These are phyloP conservation scores for Hartigia nigra DNA, from an alignment of 2,888 invertebrate species.

Conservation along the genomic window DNA sequence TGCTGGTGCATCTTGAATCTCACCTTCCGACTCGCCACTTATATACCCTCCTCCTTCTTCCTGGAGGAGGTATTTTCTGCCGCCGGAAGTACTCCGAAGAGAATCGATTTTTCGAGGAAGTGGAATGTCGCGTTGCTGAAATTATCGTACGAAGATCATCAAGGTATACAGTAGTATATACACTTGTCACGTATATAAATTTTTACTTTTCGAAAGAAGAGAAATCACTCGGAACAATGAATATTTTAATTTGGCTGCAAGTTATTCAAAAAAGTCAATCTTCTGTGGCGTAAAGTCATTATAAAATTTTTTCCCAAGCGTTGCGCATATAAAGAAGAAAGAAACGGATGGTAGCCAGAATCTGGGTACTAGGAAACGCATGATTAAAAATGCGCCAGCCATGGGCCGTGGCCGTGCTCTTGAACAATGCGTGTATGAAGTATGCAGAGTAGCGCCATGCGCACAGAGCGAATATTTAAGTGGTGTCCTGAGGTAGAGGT, in stretches of 20 bases:
- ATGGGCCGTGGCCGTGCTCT: conserved; percentile 15
- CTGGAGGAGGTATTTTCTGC: neutral
- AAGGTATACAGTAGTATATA: neutral
- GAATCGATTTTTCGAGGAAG: neutral
- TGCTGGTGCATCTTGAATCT: conserved; percentile 33
- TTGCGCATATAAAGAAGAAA: neutral
- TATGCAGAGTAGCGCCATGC: conserved; percentile 26
- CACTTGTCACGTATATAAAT: neutral
- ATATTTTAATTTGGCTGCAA: neutral
- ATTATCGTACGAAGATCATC: neutral
- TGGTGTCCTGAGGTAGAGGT: neutral
- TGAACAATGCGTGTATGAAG: conserved; percentile 40
- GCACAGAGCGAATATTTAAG: conserved; percentile 22
- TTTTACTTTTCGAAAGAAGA: neutral
- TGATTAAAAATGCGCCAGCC: conserved; percentile 41
- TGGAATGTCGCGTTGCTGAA: neutral
- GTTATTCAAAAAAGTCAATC: neutral
- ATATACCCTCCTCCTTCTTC: conserved; percentile 28
- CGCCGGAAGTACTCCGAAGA: neutral
- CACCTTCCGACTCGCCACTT: conserved; percentile 19
- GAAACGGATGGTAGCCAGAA: neutral
- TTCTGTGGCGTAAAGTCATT: neutral
- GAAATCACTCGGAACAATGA: neutral
- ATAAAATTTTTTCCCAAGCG: neutral
- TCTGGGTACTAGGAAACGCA: conserved; percentile 20